Conservation (phyloP, 2,113 vertebrate genomes). For the Silurus meridionalis region DNA sequence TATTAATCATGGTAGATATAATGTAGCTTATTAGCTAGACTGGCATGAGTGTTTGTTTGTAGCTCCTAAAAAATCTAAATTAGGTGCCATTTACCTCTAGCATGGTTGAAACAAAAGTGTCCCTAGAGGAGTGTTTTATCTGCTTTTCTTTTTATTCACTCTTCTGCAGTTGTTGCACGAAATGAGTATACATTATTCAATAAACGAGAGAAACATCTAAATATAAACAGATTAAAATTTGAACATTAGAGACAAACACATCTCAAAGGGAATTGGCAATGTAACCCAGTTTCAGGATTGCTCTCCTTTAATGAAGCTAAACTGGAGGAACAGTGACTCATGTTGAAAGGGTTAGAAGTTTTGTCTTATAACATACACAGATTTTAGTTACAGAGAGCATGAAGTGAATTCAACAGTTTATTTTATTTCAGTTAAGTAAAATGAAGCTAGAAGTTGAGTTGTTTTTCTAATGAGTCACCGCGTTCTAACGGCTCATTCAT, state of each 20-base stretch:
- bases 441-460: not conserved
- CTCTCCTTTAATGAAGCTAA: constrained; percentile 12
- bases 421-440: not conserved
- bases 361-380: not conserved
- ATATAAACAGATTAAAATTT: constrained; percentile 77
- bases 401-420: constrained; percentile 1
- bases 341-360: not conserved
- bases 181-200: constrained; percentile 67
- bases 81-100: not conserved
- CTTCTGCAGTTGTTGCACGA: constrained; percentile 63
- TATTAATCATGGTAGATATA: constrained; percentile 59
- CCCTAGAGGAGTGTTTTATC: not conserved
- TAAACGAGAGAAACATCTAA: constrained; percentile 65
- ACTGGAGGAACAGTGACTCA: constrained; percentile 3
- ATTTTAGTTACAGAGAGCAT: not conserved
- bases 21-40: constrained; percentile 58
- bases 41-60: constrained; percentile 14
- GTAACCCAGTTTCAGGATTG: constrained; percentile 68
- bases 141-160: constrained; percentile 45
- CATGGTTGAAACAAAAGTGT: not conserved
- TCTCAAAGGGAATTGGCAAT: constrained; percentile 66
- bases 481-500: not conserved
- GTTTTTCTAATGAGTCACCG: not conserved
- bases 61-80: constrained; percentile 12
- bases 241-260: constrained; percentile 67